Conservation (phyloP, 2,113 vertebrate genomes). For the Brachyhypopomus occidentalis region DNA sequence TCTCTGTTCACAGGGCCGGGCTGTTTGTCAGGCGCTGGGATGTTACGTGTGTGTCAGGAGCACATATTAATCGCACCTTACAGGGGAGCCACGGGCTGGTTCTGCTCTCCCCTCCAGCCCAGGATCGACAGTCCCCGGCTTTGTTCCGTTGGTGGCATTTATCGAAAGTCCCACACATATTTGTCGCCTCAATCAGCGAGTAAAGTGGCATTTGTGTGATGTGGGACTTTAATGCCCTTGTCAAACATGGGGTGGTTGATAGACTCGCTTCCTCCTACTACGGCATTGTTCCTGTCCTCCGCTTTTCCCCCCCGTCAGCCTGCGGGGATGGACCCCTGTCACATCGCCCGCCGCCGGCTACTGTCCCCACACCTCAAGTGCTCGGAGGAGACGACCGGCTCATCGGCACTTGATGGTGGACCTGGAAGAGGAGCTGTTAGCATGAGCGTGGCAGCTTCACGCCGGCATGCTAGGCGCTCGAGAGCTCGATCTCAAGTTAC, state of each 20-base stretch:
- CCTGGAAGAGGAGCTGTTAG: constrained; percentile 39
- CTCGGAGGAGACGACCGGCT: constrained; percentile 29
- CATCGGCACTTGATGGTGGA: constrained; percentile 54
- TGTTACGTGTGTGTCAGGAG: background rate
- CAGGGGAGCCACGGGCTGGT: background rate
- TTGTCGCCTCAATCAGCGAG: background rate
- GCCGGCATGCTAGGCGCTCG: constrained; percentile 40
- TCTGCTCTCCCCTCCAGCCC: background rate
- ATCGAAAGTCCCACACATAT: background rate
- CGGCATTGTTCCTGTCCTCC: background rate
- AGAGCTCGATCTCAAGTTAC: constrained; percentile 47
- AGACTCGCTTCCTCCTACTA: background rate
- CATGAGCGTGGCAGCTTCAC: constrained; percentile 19
- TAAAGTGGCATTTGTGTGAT: background rate
- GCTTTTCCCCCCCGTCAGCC: background rate
- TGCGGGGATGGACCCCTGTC: background rate
- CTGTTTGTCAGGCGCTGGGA: constrained; percentile 1
- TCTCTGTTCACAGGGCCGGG: background rate
- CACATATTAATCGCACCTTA: background rate
- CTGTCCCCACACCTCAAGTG: background rate
- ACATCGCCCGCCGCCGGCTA: background rate
- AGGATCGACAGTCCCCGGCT: background rate
- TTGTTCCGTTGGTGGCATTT: background rate
- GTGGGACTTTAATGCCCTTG: background rate
- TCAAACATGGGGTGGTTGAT: constrained; percentile 5